These are phyloP conservation scores for Tachina lurida DNA, from an alignment of 2,888 invertebrate species.

Conservation along the genomic window DNA sequence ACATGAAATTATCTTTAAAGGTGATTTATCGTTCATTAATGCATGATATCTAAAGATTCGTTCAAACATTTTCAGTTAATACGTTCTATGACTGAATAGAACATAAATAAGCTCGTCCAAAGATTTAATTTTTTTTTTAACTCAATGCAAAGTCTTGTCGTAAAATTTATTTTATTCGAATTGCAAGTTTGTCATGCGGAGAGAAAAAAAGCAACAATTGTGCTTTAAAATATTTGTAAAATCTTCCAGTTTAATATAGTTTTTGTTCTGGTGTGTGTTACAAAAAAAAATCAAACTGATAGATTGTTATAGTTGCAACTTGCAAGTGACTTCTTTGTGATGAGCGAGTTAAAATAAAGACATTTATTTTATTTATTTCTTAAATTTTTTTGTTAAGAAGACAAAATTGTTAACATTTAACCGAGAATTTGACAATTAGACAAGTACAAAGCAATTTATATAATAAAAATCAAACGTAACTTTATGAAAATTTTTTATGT, in stretches of 20 bases:
- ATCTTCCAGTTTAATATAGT: conserved; percentile 48
- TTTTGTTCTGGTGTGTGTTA: conserved; percentile 14
- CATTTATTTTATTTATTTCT: conserved; percentile 62
- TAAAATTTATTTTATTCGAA: conserved; percentile 41
- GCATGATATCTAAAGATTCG: conserved; percentile 7
- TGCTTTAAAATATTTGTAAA: conserved; percentile 48
- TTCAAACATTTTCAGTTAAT: conserved; percentile 5
- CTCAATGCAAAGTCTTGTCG: conserved; percentile 23
- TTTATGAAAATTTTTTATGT: conserved; percentile 44
- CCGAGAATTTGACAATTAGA: conserved; percentile 62
- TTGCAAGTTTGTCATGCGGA: conserved; percentile 40
- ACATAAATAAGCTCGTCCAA: conserved; percentile 5
- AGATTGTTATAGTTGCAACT: background rate
- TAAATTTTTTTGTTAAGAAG: conserved; percentile 15
- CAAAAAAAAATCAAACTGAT: background rate
- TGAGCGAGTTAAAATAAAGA: conserved; percentile 57
- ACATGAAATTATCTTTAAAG: background rate
- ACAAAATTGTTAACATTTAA: conserved; percentile 55
- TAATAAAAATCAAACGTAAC: background rate
- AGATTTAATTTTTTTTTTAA: conserved; percentile 26
- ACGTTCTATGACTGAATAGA: conserved; percentile 30
- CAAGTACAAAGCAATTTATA: conserved; percentile 55
- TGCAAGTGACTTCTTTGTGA: conserved; percentile 37
- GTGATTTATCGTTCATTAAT: conserved; percentile 15
- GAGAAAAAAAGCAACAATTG: conserved; percentile 20